Evolutionary conservation across 2,113 vertebrate species (phyloP).

Genomic region (Strigops habroptila): DNA sequence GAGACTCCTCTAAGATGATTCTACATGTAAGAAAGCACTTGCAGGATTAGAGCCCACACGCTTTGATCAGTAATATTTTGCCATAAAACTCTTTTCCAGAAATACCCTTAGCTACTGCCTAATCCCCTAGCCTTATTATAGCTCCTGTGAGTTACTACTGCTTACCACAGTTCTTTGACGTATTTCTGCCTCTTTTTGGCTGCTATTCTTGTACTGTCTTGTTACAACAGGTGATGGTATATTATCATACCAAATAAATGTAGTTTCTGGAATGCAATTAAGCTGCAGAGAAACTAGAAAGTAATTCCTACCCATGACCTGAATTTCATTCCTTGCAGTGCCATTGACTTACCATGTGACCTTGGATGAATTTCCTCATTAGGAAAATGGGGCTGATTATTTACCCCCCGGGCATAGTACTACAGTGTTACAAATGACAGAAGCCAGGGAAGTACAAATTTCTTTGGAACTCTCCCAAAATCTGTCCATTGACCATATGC

Average conservation of each 20-base stretch:
- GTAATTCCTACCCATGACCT: conserved; percentile 6
- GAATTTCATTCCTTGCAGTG: conserved; percentile 4
- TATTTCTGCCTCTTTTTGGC: background rate
- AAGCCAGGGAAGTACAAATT: conserved; percentile 1
- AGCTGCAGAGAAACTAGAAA: background rate
- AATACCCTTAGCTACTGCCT: background rate
- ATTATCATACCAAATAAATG: background rate
- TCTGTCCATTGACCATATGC: conserved; percentile 34
- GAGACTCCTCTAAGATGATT: background rate
- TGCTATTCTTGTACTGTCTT: background rate
- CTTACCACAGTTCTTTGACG: background rate
- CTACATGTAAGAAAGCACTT: background rate
- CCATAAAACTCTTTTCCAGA: background rate
- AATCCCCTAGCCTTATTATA: background rate
- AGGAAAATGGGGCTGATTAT: conserved; percentile 39
- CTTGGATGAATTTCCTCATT: conserved; percentile 47
- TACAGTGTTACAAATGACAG: background rate
- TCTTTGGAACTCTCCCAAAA: conserved; percentile 38
- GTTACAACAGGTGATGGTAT: background rate
- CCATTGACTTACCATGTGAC: conserved; percentile 9
- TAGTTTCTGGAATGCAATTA: background rate
- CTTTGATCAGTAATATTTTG: conserved; percentile 17
- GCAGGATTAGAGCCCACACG: background rate
- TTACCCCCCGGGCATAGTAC: background rate
- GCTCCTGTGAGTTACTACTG: background rate